phyloP scores from a whole-genome alignment of 2,888 invertebrate species.

The Cerastis rubricosa region DNA sequence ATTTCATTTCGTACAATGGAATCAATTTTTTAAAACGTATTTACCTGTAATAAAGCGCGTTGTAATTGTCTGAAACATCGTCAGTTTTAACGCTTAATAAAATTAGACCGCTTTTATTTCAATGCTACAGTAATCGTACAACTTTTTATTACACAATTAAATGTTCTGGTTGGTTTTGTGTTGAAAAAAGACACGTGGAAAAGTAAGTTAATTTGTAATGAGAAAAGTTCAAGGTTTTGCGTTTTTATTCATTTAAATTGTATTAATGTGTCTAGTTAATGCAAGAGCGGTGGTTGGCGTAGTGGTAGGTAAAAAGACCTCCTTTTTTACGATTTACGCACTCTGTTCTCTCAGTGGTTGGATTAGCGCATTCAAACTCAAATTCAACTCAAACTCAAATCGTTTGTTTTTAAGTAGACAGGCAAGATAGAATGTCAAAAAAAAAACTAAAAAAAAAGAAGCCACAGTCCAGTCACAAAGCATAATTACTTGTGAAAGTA shows the following conservation, averaged over 20 bases:
- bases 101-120: slow-evolving; percentile 44
- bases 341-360: background rate
- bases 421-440: no score
- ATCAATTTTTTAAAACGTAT: slow-evolving; percentile 48
- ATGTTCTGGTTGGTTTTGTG: slow-evolving; percentile 27
- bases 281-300: background rate
- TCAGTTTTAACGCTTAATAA: slow-evolving; percentile 52
- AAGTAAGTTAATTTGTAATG: background rate
- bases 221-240: slow-evolving; percentile 2
- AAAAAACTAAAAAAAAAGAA: no score
- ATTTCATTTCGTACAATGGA: slow-evolving; percentile 24
- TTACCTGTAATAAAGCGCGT: slow-evolving; percentile 38
- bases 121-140: slow-evolving; percentile 38
- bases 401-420: no score
- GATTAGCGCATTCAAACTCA: background rate
- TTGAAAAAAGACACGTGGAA: slow-evolving; percentile 23
- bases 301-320: background rate
- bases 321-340: background rate
- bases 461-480: no score
- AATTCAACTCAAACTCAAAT: no score
- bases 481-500: no score
- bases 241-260: background rate
- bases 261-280: background rate
- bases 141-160: slow-evolving; percentile 43
- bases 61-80: slow-evolving; percentile 29